Conservation (phyloP, 2,797 vertebrate genomes). For the Forpus xanthops region DNA sequence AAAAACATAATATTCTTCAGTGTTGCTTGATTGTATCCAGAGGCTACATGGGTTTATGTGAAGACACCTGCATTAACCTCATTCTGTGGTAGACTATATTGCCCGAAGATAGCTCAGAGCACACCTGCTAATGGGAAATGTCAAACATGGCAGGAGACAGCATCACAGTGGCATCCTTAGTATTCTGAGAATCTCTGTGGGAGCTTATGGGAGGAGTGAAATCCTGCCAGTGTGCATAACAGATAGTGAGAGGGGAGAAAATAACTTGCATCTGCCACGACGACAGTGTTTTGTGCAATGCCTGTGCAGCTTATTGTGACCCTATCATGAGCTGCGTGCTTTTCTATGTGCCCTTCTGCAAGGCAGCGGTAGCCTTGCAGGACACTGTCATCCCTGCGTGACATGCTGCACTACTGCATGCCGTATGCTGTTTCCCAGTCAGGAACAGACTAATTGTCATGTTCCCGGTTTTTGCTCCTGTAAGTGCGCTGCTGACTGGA, state of each 20-base stretch:
- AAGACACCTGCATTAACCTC: neutral
- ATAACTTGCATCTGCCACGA: neutral
- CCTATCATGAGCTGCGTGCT: rapidly evolving
- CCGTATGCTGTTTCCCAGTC: neutral
- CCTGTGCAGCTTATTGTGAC: neutral
- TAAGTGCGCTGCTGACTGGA: neutral
- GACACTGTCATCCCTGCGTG: neutral
- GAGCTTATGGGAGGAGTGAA: neutral
- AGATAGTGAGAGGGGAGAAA: neutral
- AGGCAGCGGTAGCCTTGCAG: neutral
- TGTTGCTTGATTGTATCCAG: neutral
- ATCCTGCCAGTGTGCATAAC: neutral
- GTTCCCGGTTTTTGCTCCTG: neutral
- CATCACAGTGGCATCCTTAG: neutral
- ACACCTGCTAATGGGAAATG: neutral
- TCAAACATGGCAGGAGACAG: neutral
- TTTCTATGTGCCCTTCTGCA: neutral
- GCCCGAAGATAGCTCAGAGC: neutral
- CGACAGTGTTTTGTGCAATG: neutral
- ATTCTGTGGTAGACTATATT: neutral
- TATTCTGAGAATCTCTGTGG: neutral
- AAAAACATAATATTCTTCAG: neutral
- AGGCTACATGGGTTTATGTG: neutral
- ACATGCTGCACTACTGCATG: neutral
- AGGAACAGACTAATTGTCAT: neutral